Base-by-base conservation (phyloP, 92 coral and sea anemone genomes). In the Pocillopora grandis region DNA sequence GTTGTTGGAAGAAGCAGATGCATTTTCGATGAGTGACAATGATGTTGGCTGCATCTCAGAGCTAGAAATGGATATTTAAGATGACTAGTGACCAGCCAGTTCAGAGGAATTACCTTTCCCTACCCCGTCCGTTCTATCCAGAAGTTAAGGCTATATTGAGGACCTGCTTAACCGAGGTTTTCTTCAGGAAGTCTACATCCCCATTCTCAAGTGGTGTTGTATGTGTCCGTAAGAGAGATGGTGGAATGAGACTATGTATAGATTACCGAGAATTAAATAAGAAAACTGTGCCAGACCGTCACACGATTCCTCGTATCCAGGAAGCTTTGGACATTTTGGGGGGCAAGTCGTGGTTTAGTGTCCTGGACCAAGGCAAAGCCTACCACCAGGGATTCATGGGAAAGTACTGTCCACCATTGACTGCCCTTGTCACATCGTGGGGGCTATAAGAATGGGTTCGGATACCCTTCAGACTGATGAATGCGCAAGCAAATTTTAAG, bases 391-490 rank as follows among this genome's bases (percentile, higher is more conserved):
- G 88, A 8, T 88, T 88, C 70, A 62, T 84, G 14, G 81, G 81
- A 62, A 74, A 71, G 55, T 16, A 88, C 16, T 77, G 91, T 77
- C 82, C 72, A 78, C 88, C 76, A 14, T 15, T 84, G 20, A 88
- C 91, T 1, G 81, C 91, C 15, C 83, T 88, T 56, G 62, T 84
- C 20, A 88, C 91, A 14, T 88, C 88, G n/a, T 84, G 88, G 91
- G 88, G 91, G 31, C 64, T 88, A 1, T 86, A 89, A 21, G 89
- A 89, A 63, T 89, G 88, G 88, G 76, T 88, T 9, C 77, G 83
- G 36, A 83, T 87, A 15, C 89, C 91, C 11, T 88, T 88, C 52
- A 85, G 91, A 1, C 76, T 88, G 15, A 88, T 62, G 76, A 88
- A 88, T 48, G 85, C 89, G 3, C 91, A 88, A 42, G 91, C 79